Evolutionary conservation across 2,797 vertebrate species (phyloP), one percentile per base, ranked within the genome.

Genomic region (Phataginus tetradactyla): DNA sequence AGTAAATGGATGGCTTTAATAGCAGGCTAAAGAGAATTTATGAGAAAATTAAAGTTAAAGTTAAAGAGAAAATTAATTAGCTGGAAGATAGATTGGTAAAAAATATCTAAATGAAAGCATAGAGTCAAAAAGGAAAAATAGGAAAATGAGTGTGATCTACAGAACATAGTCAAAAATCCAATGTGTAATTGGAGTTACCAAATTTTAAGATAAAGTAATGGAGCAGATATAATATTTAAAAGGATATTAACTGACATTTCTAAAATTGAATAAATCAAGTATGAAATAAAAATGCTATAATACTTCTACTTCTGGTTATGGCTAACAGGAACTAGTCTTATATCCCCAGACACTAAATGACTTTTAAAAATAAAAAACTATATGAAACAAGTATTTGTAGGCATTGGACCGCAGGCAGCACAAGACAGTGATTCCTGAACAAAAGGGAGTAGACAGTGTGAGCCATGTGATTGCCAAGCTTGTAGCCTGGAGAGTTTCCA

Each of bases 1-100:
- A 83, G 49, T 37, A 75, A 53, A 83, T 63, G 3, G 23, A 42
- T 64, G 4, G 27, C 14, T 81, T 81, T 71, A 77, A 72, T 83
- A 63, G 27, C 10, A 81, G 25, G 57, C 71, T 74, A 68, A 23
- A 79, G 45, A 45, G 45, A 45, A 45, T 45, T 45, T 45, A 45
- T 45, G 45, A 45, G 45, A 45, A 45, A 45, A 45, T 45, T 45
- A 45, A 45, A 45, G 45, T 45, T 29, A 79, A 29, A 61, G 5
- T 32, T 63, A 88, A 86, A 90, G 15, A 79, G 51, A 86, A 90
- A 96, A 42, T 86, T 53, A 59, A 64, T 71, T 89, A 94, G 64
- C 23, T 85, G 27, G 2, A 88, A 53, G 42, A 42, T n/a, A 80
- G 32, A 61, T 75, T 42, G 49, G 25, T 66, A 61, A 23, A 95